Evolutionary conservation across 2,888 invertebrate genomes (phyloP), one percentile per base, ranked within the genome.

Genomic region (Drosophila parthenogenetica): DNA sequence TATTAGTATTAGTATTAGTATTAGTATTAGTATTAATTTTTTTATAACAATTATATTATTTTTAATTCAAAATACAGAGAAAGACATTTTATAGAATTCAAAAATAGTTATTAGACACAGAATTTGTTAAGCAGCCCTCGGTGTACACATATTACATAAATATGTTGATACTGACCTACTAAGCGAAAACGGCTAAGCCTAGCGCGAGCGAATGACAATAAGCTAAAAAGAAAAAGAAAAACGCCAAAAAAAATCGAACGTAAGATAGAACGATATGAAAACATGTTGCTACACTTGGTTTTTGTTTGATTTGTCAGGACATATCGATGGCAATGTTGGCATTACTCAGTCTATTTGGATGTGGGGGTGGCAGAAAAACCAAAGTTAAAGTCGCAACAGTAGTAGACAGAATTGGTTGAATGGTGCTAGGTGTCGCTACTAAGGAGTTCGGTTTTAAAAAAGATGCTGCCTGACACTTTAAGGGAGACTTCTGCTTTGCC

Each of bases 141-240:
- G 10, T 40, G 40, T 17, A 48, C 48, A n/a, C n/a, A n/a, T n/a
- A n/a, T n/a, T n/a, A n/a, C n/a, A n/a, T n/a, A 59, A 57, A 58
- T 70, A 74, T 73, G 62, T 77, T 77, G 73, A 69, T 58, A 74
- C 73, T 84, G 84, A 84, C 88, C 88, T 88, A 84, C 64, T 86
- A 82, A 73, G 58, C 49, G 49, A 77, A 73, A 73, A 64, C 51
- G 53, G 55, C 63, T 54, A 61, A 66, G 58, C 62, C 59, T 37
- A 19, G 53, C 53, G 59, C 46, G 14, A 17, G 32, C 19, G 19
- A 39, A 4, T n/a, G 29, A 43, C 29, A 22, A 45, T 19, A 40
- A 29, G 54, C 11, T 19, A 19, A 19, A 19, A 19, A 19, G 19
- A 19, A 2, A 19, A 19, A 3, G 37, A 29, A 29, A 39, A 53